phyloP scores from a whole-genome alignment of 2,113 vertebrate species.

The Pteronura brasiliensis region DNA sequence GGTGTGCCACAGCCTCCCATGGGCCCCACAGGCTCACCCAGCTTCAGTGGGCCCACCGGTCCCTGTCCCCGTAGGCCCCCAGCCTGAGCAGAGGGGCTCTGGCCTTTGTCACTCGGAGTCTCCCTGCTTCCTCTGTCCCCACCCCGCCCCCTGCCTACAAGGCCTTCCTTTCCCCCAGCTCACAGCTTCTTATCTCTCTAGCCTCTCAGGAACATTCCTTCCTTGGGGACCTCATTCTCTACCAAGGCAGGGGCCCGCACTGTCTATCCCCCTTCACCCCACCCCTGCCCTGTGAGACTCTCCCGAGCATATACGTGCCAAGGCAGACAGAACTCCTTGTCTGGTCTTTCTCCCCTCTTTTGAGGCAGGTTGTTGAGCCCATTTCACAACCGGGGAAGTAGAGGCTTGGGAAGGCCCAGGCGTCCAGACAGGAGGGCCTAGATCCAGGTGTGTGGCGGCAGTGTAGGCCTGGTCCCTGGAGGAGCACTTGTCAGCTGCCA shows the following conservation, averaged over 20 bases:
- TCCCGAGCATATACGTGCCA: rapidly evolving
- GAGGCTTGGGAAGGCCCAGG: background rate
- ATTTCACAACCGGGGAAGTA: background rate
- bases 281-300: background rate
- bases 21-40: rapidly evolving
- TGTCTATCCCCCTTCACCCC: background rate
- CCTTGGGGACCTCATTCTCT: background rate
- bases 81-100: background rate
- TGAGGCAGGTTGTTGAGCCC: background rate
- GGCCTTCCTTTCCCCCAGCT: background rate
- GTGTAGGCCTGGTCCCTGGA: background rate
- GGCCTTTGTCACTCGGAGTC: background rate
- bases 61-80: background rate
- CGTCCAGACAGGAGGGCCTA: background rate
- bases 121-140: background rate
- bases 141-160: rapidly evolving
- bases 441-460: background rate
- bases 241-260: background rate
- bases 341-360: background rate
- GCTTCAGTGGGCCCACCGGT: background rate
- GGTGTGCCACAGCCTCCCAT: background rate
- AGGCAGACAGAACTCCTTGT: rapidly evolving
- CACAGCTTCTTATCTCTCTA: background rate
- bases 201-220: background rate
- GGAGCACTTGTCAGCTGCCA: background rate